Evolutionary conservation across 2,888 invertebrate genomes (phyloP), one percentile per base, ranked within the genome.

Genomic region (Ornithoptera alexandrae): DNA sequence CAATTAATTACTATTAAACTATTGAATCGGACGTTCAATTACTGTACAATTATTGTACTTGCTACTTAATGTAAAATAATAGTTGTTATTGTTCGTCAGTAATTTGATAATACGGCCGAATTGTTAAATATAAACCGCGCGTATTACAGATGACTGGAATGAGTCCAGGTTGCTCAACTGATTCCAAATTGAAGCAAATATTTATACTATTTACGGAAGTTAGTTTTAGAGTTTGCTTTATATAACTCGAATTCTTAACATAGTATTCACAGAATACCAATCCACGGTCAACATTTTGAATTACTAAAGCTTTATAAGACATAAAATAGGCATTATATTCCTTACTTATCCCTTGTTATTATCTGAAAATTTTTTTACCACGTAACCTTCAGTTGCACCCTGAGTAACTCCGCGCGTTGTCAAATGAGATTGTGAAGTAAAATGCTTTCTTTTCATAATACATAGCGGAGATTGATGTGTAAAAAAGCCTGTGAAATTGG

Each of bases 401-500:
- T 70, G 63, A 66, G 70, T 70, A 60, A 62, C 66, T 53, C 53
- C 62, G 66, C 63, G 39, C 62, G 63, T 70, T 67, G 63, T 66
- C 70, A 70, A 70, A 67, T 70, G 70, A 67, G 64, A 70, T 70
- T 70, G 68, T 72, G 72, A 77, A 79, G 81, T 83, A 80, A 80
- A 82, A 85, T 83, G 86, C 84, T 84, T 84, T 88, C 70, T 66
- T 70, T 87, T 86, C 86, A 84, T 88, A 87, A 84, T 85, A 88
- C 86, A 86, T 82, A 84, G 80, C 82, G 67, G 88, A 88, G 90
- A 91, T 90, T 91, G 91, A 90, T 90, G 91, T 90, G 87, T 86
- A 85, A 86, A 88, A 88, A 88, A 88, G 87, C 89, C 87, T 83
- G 85, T 84, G 87, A 92, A 92, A 91, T 91, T 92, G 90, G 88